These are phyloP conservation scores for Erythrocercus mccallii DNA, from an alignment of 2,113 vertebrate species.

Conservation along the genomic window DNA sequence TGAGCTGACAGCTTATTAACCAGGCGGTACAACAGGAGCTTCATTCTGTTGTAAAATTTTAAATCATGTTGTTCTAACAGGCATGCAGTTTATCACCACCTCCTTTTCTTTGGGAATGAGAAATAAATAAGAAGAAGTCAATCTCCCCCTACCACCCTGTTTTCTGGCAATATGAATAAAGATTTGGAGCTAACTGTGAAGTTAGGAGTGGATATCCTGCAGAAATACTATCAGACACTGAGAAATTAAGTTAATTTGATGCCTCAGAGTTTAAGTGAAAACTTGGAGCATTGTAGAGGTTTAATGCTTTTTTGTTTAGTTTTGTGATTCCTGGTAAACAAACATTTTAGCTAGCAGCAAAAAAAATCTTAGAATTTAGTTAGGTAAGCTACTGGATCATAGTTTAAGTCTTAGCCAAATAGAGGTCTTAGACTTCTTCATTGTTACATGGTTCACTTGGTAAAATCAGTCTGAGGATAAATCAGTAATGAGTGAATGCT, in stretches of 20 bases:
- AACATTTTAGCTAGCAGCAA: neutral
- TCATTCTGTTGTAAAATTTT: slow-evolving; percentile 31
- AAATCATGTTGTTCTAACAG: slow-evolving; percentile 37
- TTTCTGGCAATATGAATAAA: neutral
- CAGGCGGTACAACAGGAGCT: slow-evolving; percentile 30
- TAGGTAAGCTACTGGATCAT: neutral
- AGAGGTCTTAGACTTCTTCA: neutral
- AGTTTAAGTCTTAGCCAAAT: neutral
- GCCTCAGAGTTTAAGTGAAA: neutral
- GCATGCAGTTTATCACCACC: neutral
- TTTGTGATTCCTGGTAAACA: neutral
- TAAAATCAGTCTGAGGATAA: neutral
- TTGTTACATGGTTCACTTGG: neutral
- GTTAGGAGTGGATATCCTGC: neutral
- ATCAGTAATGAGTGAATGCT: neutral
- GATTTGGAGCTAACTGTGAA: neutral
- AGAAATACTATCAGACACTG: neutral
- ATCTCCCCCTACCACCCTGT: neutral
- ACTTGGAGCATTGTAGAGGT: neutral
- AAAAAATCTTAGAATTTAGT: neutral
- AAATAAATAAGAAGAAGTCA: neutral
- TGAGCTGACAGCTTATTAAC: slow-evolving; percentile 49
- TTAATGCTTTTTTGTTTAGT: neutral
- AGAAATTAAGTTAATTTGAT: neutral
- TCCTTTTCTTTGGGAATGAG: neutral